Base-by-base conservation (phyloP, 2,888 invertebrate species). In the Mamestra brassicae region DNA sequence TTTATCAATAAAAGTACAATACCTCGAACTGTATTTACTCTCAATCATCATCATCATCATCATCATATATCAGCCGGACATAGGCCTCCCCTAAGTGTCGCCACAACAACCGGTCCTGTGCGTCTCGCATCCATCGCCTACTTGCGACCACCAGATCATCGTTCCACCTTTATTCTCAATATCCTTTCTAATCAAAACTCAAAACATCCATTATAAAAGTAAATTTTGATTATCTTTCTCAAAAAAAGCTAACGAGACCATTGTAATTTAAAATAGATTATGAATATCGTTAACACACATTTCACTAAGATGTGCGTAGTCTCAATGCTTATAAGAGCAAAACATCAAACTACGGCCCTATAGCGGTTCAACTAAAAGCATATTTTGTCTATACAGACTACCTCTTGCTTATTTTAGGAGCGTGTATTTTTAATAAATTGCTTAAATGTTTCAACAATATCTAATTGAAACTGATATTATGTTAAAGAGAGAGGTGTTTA, bases 291-390 rank as follows among this genome's bases (percentile, higher is more conserved):
- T 86, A 84, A 75, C 86, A 84, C 52, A 78, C 70, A 79, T 72
- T 84, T 79, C 17, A 52, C 42, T 71, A 54, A 63, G n/a, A 57
- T 64, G 57, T 60, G 55, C 10, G 38, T 54, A 70, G 50, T 73
- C 68, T 81, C 34, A 17, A 71, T 80, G 76, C 47, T 84, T 57
- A 76, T 64, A 72, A 80, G 55, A 80, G 74, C 74, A 76, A 80
- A 87, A 77, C 81, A 68, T 74, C 66, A 79, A 77, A 79, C 7
- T 52, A 68, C 60, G 66, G 72, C 36, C 38, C 62, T 74, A 54
- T 34, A 74, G 63, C 82, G 87, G 86, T 89, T 87, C 78, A 42
- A 67, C 71, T 65, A 74, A 83, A 83, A 88, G 83, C 70, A 73
- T 73, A 79, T 89, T 87, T 72, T 64, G 34, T 7, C n/a, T 34